Conservation (phyloP, 2,797 vertebrate species). For the Astyanax mexicanus region DNA sequence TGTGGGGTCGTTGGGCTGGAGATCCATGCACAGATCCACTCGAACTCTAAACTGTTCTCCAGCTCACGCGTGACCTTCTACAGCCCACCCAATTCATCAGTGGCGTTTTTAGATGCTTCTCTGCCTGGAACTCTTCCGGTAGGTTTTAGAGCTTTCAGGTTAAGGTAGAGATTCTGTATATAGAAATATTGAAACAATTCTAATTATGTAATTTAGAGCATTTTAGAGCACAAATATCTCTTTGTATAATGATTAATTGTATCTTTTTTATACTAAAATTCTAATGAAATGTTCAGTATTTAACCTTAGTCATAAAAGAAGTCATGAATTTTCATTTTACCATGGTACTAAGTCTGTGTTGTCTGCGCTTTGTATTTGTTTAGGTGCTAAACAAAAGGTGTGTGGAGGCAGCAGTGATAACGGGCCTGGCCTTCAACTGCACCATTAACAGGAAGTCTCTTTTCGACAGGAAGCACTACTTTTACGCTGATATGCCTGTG, state of each 20-base stretch:
- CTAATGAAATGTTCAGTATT: too few species aligned
- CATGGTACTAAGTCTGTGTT: neutral
- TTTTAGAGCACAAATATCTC: too few species aligned
- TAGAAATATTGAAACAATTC: too few species aligned
- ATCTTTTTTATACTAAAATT: too few species aligned
- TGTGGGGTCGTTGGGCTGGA: conserved; percentile 93
- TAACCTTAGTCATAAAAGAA: too few species aligned
- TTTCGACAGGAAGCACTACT: conserved; percentile 99
- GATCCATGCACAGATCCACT: conserved; percentile 95
- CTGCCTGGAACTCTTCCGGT: conserved; percentile 97
- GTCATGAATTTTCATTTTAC: too few species aligned
- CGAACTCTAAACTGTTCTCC: conserved; percentile 94
- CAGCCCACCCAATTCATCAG: conserved; percentile 93
- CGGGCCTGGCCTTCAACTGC: conserved; percentile 92
- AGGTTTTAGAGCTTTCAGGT: conserved; percentile 62
- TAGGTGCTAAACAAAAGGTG: conserved; percentile 95
- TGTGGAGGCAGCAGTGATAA: conserved; percentile 96
- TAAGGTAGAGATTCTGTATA: too few species aligned
- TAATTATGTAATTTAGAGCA: too few species aligned
- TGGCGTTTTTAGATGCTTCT: conserved; percentile 96
- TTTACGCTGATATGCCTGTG: conserved; percentile 97
- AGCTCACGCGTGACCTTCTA: conserved; percentile 88
- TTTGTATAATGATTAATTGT: too few species aligned
- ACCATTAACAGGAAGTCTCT: conserved; percentile 92
- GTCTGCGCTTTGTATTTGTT: neutral